Base-by-base conservation (phyloP, 2,113 vertebrate genomes). In the Prinia subflava region DNA sequence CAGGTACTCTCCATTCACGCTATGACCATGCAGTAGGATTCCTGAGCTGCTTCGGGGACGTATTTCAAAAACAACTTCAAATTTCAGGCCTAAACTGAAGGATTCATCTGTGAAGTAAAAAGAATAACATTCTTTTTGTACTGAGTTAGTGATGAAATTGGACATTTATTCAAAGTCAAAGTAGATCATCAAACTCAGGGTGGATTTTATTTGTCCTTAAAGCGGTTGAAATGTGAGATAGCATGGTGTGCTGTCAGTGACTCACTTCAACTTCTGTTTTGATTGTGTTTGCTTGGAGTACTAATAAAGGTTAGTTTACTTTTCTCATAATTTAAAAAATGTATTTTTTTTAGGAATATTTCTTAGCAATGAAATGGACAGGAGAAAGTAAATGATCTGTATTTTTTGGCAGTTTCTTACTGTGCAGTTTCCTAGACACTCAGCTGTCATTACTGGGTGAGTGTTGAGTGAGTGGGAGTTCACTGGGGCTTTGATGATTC, bases 11-110 rank as follows among this genome's bases (percentile, higher is more conserved):
- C 97, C 97, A 19, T 98, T 98, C 87, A 98, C 95, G 5, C 98
- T 97, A 94, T 97, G 98, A 46, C 98, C 97, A 6, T 99, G 98
- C 75, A 99, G 96, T 78, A 99, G 96, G 95, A 99, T 98, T 55
- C 98, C 99, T 4, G 98, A 98, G 41, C 97, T 98, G 97, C 98
- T 98, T 96, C 98, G 98, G 63, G 99, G 99, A 55, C 99, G 99
- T 93, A 99, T 97, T 97, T 99, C 99, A 97, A 99, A 98, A 89
- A 97, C 97, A 92, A 99, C 97, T 96, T 99, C 98, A 97, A 99
- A 99, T 87, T 97, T 98, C 74, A 98, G 80, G 14, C 98, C 99
- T 68, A 99, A 96, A 73, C 98, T 97, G 92, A 99, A 98, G 15
- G 98, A 98, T 78, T 99, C 98, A 89, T 99, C 99, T 99, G 97